A percentile compares a stretch with the other conserved stretches of the same genome.
Evolutionary conservation across 1,140 invertebrate genomes (phyloP).

Genomic region (Pentalonia nigronervosa): DNA sequence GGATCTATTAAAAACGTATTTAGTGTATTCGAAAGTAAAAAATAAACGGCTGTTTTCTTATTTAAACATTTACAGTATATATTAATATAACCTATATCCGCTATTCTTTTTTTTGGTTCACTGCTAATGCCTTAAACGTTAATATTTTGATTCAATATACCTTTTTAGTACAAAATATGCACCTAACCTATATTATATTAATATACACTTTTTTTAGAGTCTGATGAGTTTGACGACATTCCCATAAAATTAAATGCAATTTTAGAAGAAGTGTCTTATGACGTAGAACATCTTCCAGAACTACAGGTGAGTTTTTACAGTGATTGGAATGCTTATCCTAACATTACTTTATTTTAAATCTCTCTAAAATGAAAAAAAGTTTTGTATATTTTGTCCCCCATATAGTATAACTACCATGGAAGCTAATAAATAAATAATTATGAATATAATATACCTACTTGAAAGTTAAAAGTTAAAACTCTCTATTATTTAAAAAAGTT

Average conservation of each 20-base stretch:
- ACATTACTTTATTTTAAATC: not conserved
- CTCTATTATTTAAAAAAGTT: not conserved
- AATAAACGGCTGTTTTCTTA: not conserved
- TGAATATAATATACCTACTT: not conserved
- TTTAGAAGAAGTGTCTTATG: slow-evolving; percentile 29
- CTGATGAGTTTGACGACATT: slow-evolving; percentile 24
- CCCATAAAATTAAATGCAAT: slow-evolving; percentile 18
- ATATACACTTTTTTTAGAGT: slow-evolving; percentile 1
- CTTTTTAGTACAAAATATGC: not conserved
- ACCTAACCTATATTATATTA: slow-evolving; percentile 3
- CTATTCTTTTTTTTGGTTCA: not conserved
- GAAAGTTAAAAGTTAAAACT: not conserved
- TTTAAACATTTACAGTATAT: not conserved
- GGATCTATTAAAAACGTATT: slow-evolving; percentile 41
- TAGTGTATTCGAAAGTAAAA: not conserved
- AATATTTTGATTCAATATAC: not conserved
- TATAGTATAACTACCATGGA: not conserved
- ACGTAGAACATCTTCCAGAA: slow-evolving; percentile 44
- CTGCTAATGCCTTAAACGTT: not conserved
- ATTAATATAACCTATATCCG: not conserved
- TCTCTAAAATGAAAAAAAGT: not conserved
- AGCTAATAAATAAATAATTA: not conserved
- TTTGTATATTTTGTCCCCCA: not conserved
- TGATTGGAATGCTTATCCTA: not conserved
- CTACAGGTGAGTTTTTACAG: slow-evolving; percentile 22